Evolutionary conservation across 2,888 invertebrate genomes (phyloP), one percentile per base, ranked within the genome.

Genomic region (Habroteleia sp.): DNA sequence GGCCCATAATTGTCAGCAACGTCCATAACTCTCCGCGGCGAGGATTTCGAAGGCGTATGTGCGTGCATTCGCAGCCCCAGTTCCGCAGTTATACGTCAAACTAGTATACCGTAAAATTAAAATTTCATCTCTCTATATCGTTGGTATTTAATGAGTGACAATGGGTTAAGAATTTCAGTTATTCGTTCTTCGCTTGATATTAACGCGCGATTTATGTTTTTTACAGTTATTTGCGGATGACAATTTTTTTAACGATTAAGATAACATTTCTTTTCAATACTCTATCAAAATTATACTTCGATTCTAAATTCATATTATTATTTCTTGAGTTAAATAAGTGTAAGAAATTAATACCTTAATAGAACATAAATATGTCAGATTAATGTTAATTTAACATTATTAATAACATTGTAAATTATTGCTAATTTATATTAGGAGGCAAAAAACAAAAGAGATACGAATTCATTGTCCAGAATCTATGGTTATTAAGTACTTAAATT

Each of bases 41-140:
- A 50, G 58, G 17, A 27, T 44, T 37, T 5, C 20, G 41, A 50
- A 50, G 44, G 48, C 46, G 39, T 25, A 23, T 14, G 37, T 25
- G 46, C 29, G 20, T 42, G 27, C 11, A 25, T 20, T 42, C 8
- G 42, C 63, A 25, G 27, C 27, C 48, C 23, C 50, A 50, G 54
- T 65, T 65, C 44, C 54, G 65, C 29, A 54, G 37, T 65, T 48
- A 37, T 35, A 42, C 27, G 65, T 52, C 69, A 60, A 60, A 50
- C 52, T 41, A 52, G 31, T 44, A 37, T 60, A 44, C 35, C 60
- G 60, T 60, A 60, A 69, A 69, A 69, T 69, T 60, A 60, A 69
- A 69, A 60, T 60, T 69, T 60, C 68, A 58, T 58, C 35, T 50
- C 33, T 17, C 29, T 8, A 17, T 31, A 42, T 11, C 25, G 29